Conservation (phyloP, 2,888 invertebrate genomes). For the Camponotus fellah region DNA sequence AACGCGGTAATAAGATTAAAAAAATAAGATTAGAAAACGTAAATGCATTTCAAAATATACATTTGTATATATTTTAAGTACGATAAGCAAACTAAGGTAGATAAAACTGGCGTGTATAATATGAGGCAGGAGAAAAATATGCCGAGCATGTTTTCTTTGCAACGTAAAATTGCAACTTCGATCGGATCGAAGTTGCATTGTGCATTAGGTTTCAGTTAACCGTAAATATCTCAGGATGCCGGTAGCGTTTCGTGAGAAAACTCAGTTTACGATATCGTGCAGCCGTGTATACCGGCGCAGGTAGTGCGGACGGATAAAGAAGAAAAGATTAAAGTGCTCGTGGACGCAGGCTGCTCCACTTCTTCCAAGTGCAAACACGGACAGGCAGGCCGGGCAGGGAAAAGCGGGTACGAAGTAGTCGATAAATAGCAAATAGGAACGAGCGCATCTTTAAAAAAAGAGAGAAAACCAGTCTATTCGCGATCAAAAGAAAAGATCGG, state of each 20-base stretch:
- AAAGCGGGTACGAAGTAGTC: constrained; percentile 32
- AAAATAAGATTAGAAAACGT: constrained; percentile 6
- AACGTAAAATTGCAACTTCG: constrained; percentile 23
- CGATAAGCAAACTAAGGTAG: background rate
- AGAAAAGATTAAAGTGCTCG: constrained; percentile 55
- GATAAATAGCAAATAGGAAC: constrained; percentile 53
- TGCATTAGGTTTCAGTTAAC: constrained; percentile 42
- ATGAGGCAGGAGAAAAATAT: constrained; percentile 11
- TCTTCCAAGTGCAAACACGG: constrained; percentile 52
- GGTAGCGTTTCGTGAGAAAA: constrained; percentile 55
- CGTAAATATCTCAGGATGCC: constrained; percentile 52
- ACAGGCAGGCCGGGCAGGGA: constrained; percentile 16
- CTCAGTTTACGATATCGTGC: constrained; percentile 51
- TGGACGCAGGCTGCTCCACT: constrained; percentile 50
- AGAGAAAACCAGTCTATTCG: constrained; percentile 45
- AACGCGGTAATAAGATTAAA: background rate
- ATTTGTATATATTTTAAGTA: background rate
- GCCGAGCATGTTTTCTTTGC: constrained; percentile 8
- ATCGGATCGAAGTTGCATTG: constrained; percentile 27
- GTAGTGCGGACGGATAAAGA: constrained; percentile 53
- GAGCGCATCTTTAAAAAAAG: constrained; percentile 53
- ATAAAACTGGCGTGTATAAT: background rate
- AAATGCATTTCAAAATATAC: background rate
- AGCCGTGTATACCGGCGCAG: constrained; percentile 32
- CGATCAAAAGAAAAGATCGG: constrained; percentile 43